Evolutionary conservation across 2,113 vertebrate genomes (phyloP), one percentile per base, ranked within the genome.

Genomic region (Epinephelus fuscoguttatus): DNA sequence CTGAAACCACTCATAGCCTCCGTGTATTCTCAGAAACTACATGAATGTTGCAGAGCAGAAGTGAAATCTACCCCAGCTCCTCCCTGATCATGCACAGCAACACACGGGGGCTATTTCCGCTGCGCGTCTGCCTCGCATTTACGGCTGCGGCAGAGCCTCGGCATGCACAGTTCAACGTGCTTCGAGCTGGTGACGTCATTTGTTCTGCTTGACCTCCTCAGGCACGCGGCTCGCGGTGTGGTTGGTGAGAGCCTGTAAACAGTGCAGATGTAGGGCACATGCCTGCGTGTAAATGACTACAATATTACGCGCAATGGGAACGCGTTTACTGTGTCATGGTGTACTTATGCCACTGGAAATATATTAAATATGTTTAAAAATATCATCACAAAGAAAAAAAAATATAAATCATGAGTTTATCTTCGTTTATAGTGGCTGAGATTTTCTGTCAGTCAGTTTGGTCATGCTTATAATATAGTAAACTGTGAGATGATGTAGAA

Each of bases 121-220:
- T 78, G 80, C 80, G 79, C 78, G 0, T 69, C 75, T 69, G 2
- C 15, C 1, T 37, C 8, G 52, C 69, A 45, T 2, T 84, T 95
- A 93, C 91, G 90, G 92, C 71, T 72, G 82, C 70, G 62, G 71
- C 53, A 47, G 25, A n/a, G 37, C 57, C n/a, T 21, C 15, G 6
- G 80, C 92, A 94, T 93, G 91, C 91, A 85, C 84, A 63, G 14
- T 64, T 92, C 92, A 94, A 94, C 94, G 95, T 96, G 95, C 83
- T 67, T 12, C 12, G 1, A 8, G 0, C 0, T 0, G 37, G 2
- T 94, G 94, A 95, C 93, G 94, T 93, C 93, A 80, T 2, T 7
- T 37, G 75, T 19, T 3, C 66, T 18, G n/a, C 42, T 63, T 62
- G 53, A 47, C 60, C 82, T 78, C 23, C 10, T 21, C 27, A 80